Evolutionary conservation across 2,888 invertebrate genomes (phyloP).

Genomic region (Ornithoptera priamus): DNA sequence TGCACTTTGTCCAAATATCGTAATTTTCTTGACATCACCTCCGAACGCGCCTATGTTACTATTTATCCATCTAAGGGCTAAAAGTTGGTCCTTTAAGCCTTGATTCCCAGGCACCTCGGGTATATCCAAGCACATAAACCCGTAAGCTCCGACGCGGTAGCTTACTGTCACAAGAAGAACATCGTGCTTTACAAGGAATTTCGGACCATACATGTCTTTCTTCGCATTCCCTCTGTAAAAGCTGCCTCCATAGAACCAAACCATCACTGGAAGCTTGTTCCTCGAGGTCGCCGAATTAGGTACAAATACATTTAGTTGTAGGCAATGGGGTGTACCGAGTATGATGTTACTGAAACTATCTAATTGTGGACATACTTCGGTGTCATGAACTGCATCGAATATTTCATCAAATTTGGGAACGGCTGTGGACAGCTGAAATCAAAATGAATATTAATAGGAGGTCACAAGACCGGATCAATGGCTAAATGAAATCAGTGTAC

Average conservation of each 20-base stretch:
- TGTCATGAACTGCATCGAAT: conserved; percentile 51
- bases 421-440: conserved; percentile 44
- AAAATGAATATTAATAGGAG: not conserved
- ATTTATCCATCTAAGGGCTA: conserved; percentile 55
- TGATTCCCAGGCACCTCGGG: conserved; percentile 55
- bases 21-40: conserved; percentile 51
- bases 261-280: conserved; percentile 51
- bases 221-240: conserved; percentile 42
- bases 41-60: conserved; percentile 55
- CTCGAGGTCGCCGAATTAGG: conserved; percentile 42
- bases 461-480: too few species aligned
- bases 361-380: conserved; percentile 50
- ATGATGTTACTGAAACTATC: conserved; percentile 35
- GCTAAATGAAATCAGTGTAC: too few species aligned
- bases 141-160: conserved; percentile 55
- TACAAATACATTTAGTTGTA: conserved; percentile 51
- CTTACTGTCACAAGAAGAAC: conserved; percentile 53
- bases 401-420: conserved; percentile 41
- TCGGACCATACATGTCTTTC: conserved; percentile 44
- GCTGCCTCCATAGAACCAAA: conserved; percentile 53
- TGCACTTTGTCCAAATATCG: conserved; percentile 52
- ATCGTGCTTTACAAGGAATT: conserved; percentile 49
- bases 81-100: conserved; percentile 56
- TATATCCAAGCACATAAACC: conserved; percentile 57
- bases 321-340: conserved; percentile 48